Base-by-base conservation (phyloP, 2,113 vertebrate species). In the Trogon melanurus region DNA sequence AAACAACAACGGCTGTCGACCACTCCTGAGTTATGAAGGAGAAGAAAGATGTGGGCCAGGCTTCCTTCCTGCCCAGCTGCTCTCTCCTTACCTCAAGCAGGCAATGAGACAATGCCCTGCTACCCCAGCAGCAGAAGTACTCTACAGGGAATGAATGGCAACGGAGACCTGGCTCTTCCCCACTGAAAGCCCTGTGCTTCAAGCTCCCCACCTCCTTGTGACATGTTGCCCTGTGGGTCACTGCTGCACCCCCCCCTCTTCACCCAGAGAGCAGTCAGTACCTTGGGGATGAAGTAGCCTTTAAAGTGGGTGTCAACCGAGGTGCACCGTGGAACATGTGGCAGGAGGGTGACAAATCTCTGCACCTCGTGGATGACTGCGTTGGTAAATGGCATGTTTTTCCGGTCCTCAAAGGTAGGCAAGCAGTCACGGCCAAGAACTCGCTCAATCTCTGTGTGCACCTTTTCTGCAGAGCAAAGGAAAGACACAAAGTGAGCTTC, bases 321-420 rank as follows among this genome's bases (percentile, higher is more conserved):
- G 1, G 96, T 80, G 85, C 95, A 88, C 13, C 93, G 96, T 6
- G 97, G 95, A 61, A 95, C 54, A 0, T 96, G 91, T 9, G 98
- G 97, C 82, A 98, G 78, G 5, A 99, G 97, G 2, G 98, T 98
- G 82, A 98, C 98, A 78, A 97, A 98, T 65, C 98, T 97, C 94
- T 98, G 98, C 66, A 98, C 97, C 95, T 98, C 98, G 0, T 98
- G 98, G 89, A 98, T 97, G 66, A 98, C 98, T 0, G 98, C 98
- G 0, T 93, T 97, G n/a, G 98, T 98, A 90, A 98, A 99, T 4
- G 98, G 98, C 95, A 97, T 69, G 1, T 29, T 64, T 16, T 58
- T 93, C 83, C 89, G 61, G 87, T 97, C 92, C 76, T 97, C 97
- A 5, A 32, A 95, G 13, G 58, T 21, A 17, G 96, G 97, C 10